A percentile compares a stretch with the other conserved stretches of the same genome.
These are phyloP conservation scores for Mirza zaza DNA, from an alignment of 2,113 vertebrate genomes.

Conservation along the genomic window DNA sequence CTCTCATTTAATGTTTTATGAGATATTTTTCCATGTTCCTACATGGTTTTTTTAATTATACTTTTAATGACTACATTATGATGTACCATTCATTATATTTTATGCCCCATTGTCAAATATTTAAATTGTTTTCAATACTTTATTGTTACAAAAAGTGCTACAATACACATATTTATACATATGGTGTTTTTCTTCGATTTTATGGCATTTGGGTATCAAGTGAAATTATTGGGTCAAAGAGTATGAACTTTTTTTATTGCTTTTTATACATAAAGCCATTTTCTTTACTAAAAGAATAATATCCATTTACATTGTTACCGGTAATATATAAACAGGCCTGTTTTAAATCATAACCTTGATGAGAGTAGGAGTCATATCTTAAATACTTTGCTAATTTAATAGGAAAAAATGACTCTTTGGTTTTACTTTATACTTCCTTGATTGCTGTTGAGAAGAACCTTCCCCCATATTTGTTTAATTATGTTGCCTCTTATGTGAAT, in stretches of 20 bases:
- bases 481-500: neutral
- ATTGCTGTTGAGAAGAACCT: neutral
- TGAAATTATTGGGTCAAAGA: conserved; percentile 1
- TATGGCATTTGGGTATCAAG: conserved; percentile 23
- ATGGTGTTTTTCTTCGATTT: conserved; percentile 17
- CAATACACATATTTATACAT: neutral
- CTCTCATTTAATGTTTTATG: conserved; percentile 33
- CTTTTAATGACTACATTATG: conserved; percentile 47
- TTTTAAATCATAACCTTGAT: conserved; percentile 22
- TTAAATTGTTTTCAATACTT: conserved; percentile 52
- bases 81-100: neutral
- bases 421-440: conserved; percentile 24
- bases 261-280: conserved; percentile 30
- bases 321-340: neutral
- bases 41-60: conserved; percentile 39
- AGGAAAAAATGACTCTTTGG: neutral
- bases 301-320: neutral
- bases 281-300: conserved; percentile 17
- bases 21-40: conserved; percentile 38
- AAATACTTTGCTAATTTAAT: conserved; percentile 35
- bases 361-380: neutral
- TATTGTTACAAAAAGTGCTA: conserved; percentile 17
- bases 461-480: neutral
- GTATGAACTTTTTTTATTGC: conserved; percentile 3
- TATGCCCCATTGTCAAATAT: conserved; percentile 35